Evolutionary conservation across 2,888 invertebrate species (phyloP).

Genomic region (Busseola fusca): DNA sequence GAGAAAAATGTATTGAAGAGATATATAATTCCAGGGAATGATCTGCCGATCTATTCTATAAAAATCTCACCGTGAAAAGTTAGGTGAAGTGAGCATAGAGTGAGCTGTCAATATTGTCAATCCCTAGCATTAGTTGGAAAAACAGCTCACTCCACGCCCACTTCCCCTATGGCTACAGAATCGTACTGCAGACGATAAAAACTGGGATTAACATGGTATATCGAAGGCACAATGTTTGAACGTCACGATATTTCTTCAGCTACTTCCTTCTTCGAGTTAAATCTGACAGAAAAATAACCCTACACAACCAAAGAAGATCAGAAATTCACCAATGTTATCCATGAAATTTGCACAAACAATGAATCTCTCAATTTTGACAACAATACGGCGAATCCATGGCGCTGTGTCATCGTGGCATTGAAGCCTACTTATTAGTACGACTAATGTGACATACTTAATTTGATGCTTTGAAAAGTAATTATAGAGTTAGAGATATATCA

Average conservation of each 20-base stretch:
- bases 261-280: background rate
- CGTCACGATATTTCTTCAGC: background rate
- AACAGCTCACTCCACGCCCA: too few species aligned
- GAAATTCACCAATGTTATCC: background rate
- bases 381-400: conserved; percentile 7
- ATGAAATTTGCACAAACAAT: conserved; percentile 11
- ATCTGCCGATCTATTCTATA: background rate
- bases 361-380: conserved; percentile 24
- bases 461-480: conserved; percentile 52
- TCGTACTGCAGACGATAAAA: too few species aligned
- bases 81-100: too few species aligned
- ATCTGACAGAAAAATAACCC: background rate
- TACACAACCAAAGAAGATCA: background rate
- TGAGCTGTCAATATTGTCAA: too few species aligned
- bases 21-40: too few species aligned
- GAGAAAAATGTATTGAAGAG: background rate
- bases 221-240: background rate
- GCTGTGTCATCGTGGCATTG: conserved; percentile 38
- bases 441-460: conserved; percentile 50
- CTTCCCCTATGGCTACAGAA: too few species aligned
- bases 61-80: too few species aligned
- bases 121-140: too few species aligned
- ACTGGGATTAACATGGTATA: background rate
- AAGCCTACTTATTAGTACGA: conserved; percentile 43
- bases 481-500: conserved; percentile 46